Evolutionary conservation across 2,888 invertebrate species (phyloP), one percentile per base, ranked within the genome.

Genomic region (Calliphora vomitoria): DNA sequence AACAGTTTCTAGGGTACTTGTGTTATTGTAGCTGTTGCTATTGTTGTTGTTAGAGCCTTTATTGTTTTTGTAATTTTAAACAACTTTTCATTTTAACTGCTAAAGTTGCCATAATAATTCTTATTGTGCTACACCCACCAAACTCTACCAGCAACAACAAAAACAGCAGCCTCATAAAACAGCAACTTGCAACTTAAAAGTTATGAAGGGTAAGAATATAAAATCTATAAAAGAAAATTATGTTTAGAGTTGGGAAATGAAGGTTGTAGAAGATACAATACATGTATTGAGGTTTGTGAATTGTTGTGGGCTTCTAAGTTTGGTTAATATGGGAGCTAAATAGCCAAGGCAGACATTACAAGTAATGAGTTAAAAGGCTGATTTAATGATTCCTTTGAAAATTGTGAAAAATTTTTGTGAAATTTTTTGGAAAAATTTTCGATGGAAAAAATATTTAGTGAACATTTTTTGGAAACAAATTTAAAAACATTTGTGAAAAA

Each of bases 51-150:
- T 87, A 82, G 88, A 86, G 72, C 89, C 88, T 89, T 89, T 89
- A 89, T 89, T 78, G 78, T 85, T 90, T 90, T 89, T 89, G 41
- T 84, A 88, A 88, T 81, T 90, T 91, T 89, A 88, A 88, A 88
- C 89, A 89, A 91, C 90, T 91, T 91, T 91, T 91, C 90, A 91
- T 91, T 91, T 91, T 91, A 90, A 91, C 90, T 90, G 91, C 90
- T 90, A 88, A 91, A 91, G 89, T 91, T 91, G 88, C 89, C 89
- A 88, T 88, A 88, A 89, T 87, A 85, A 85, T 79, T 87, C 85
- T 87, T 81, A 69, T 83, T 78, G 47, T 60, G 62, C 35, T 62
- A 72, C 64, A 18, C 53, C 81, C 62, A 47, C 60, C 35, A 38
- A 80, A 60, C 18, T 25, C 71, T 8, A 20, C 41, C 55, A 11